Percentiles rank a stretch among this genome's conserved stretches.
These are phyloP conservation scores for Bostrychus sinensis DNA, from an alignment of 2,113 vertebrate species.

Conservation along the genomic window DNA sequence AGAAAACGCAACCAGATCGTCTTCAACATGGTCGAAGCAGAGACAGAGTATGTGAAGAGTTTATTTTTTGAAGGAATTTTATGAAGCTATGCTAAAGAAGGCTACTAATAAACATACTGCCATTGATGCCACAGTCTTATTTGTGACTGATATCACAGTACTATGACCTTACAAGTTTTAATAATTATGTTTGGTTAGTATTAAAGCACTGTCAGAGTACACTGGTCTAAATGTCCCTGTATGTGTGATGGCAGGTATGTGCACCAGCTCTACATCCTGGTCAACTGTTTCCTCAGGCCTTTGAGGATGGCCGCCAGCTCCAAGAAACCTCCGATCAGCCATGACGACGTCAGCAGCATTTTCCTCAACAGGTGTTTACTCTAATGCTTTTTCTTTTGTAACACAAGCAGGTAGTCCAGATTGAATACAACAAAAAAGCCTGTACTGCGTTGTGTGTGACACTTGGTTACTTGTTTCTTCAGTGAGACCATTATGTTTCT, in stretches of 20 bases:
- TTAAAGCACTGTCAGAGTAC: no score
- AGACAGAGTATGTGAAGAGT: conserved; percentile 85
- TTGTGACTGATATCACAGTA: no score
- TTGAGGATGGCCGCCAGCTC: conserved; percentile 98
- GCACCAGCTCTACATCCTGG: conserved; percentile 93
- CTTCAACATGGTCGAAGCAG: conserved; percentile 98
- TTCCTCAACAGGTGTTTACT: conserved; percentile 94
- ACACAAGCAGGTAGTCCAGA: conserved; percentile 1
- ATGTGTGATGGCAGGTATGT: conserved; percentile 74
- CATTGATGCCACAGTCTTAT: no score
- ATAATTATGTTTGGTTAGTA: no score
- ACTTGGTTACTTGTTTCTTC: conserved; percentile 30
- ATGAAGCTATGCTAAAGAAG: not conserved
- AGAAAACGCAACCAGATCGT: conserved; percentile 98
- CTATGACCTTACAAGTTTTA: no score
- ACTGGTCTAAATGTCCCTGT: not conserved
- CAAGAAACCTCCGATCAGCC: conserved; percentile 95
- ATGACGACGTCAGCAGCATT: conserved; percentile 96
- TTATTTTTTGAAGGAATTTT: not conserved
- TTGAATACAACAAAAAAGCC: not conserved
- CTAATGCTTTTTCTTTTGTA: conserved; percentile 1
- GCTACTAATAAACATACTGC: not conserved
- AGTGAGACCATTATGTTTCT: conserved; percentile 99
- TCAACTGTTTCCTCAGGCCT: conserved; percentile 95
- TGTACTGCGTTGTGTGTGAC: conserved; percentile 17